phyloP scores from a whole-genome alignment of 2,797 vertebrate genomes.

The Molossus alvarezi region DNA sequence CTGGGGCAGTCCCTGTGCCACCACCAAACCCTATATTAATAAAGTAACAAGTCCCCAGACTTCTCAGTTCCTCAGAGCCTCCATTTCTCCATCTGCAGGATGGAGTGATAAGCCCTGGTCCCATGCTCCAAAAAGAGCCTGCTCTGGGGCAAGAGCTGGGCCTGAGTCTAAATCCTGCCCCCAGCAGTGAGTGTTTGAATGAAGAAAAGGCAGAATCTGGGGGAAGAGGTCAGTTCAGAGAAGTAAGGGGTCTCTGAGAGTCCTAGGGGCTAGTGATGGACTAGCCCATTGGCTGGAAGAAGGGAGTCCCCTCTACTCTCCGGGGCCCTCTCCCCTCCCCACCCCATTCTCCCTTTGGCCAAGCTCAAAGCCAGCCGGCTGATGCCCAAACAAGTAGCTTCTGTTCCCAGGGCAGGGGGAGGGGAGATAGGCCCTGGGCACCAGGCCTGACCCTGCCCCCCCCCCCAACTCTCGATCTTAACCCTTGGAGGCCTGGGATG shows the following conservation, averaged over 20 bases:
- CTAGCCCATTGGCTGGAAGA: conserved; percentile 12
- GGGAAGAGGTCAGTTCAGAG: neutral
- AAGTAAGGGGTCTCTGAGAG: neutral
- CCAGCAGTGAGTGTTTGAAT: neutral
- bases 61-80: conserved; percentile 15
- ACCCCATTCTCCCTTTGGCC: conserved; percentile 77
- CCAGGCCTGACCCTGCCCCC: conserved; percentile 82
- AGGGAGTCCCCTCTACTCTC: conserved; percentile 57
- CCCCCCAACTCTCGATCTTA: conserved; percentile 75
- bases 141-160: neutral
- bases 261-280: neutral
- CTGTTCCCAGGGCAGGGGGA: conserved; percentile 84
- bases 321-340: conserved; percentile 60
- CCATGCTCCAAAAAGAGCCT: neutral
- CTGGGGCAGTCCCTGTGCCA: neutral
- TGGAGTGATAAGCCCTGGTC: neutral
- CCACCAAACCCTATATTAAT: neutral
- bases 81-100: conserved; percentile 14
- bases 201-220: conserved; percentile 35
- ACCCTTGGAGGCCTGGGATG: conserved; percentile 77
- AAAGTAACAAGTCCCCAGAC: neutral
- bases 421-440: conserved; percentile 80
- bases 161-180: conserved; percentile 12
- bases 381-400: conserved; percentile 84
- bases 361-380: conserved; percentile 82